These are phyloP conservation scores for Falco novaeseelandiae DNA, from an alignment of 2,797 vertebrate species.

Conservation along the genomic window DNA sequence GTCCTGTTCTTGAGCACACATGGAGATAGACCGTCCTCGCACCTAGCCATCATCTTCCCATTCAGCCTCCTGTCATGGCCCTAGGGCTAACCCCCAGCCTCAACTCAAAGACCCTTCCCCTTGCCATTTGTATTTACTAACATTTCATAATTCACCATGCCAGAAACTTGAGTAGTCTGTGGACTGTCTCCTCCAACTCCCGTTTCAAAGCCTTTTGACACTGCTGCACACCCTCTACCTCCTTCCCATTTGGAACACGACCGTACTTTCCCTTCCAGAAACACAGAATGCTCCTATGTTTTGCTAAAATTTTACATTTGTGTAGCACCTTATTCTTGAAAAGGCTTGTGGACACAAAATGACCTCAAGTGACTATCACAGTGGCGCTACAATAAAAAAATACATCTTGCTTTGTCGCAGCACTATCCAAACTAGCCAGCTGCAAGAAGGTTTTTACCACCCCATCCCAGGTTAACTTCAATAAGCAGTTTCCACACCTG, in stretches of 20 bases:
- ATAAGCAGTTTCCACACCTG: too few relatives aligned
- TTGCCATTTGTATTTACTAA: neutral
- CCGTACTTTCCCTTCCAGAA: neutral
- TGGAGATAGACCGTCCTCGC: neutral
- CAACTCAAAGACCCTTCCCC: neutral
- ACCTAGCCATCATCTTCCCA: neutral
- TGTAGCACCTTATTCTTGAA: neutral
- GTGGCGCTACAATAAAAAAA: neutral
- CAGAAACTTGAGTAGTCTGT: neutral
- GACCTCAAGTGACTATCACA: neutral
- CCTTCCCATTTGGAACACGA: neutral
- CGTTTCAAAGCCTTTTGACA: neutral
- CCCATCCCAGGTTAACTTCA: too few relatives aligned
- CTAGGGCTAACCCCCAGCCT: neutral
- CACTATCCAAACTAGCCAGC: too few relatives aligned
- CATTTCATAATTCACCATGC: neutral
- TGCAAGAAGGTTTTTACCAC: too few relatives aligned
- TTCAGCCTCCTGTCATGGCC: neutral
- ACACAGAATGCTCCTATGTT: neutral
- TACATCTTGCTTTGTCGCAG: neutral
- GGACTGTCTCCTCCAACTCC: neutral
- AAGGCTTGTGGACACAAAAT: neutral
- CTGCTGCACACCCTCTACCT: neutral
- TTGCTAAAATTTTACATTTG: neutral
- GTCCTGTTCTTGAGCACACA: neutral